Base-by-base conservation (phyloP, 2,113 vertebrate genomes). In the Lucifuga dentata region DNA sequence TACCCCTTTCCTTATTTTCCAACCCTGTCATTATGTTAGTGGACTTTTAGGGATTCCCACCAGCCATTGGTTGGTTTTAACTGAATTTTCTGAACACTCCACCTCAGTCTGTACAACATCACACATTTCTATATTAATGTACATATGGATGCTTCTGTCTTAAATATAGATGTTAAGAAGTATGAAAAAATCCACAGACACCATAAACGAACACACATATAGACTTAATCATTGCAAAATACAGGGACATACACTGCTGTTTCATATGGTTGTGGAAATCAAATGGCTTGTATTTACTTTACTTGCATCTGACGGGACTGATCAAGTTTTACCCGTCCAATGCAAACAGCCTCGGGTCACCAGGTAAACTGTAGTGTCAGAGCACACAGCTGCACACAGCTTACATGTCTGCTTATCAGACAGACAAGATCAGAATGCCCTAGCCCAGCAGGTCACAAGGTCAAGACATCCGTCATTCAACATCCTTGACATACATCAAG, bases 271-370 rank as follows among this genome's bases (percentile, higher is more conserved):
- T 69, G 56, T 68, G 63, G 77, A 67, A 76, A 86, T 81, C 45
- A n/a, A 73, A 67, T 48, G 8, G 19, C 55, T 53, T 50, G 65
- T 50, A 43, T 81, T 75, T 71, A 73, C 55, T 50, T 78, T 45
- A 0, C 53, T 57, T 49, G 58, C 64, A 65, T 58, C 73, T 43
- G 76, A 78, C 64, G 29, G 62, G 19, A 69, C 68, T 60, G 67
- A 81, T 79, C 44, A 51, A 73, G 58, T 38, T 61, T 70, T 55
- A 55, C 8, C 26, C 45, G 57, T 43, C 49, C 58, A 75, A 72
- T 15, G 63, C 83, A 87, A 88, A 84, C 70, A 85, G 59, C 78
- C 61, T 68, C 35, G 2, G 58, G 83, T 76, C 75, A 77, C 64
- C 68, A 59, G 61, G 70, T 63, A 75, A 83, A 76, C 67, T 5